Evolutionary conservation across 1,140 invertebrate species (phyloP), one percentile per base, ranked within the genome.

Genomic region (Andrena cerasifolii): DNA sequence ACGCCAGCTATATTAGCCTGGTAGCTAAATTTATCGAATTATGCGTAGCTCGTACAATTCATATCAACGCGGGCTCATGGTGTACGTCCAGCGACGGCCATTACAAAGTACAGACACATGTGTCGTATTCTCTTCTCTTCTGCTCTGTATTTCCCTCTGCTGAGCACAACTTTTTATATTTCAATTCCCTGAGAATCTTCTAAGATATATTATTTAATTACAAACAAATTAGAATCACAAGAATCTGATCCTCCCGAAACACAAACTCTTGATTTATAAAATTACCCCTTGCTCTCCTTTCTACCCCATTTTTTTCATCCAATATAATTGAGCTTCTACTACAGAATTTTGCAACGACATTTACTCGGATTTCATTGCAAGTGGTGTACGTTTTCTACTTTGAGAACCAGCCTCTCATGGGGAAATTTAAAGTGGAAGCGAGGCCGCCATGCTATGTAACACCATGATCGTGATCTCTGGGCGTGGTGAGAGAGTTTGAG

Each of bases 1-100:
- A 83, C 83, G 47, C 45, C 45, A 56, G 59, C 79, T 76, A 89
- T 89, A 89, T 89, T 62, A 88, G 87, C 88, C 88, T 89, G 88
- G 87, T 89, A 89, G 80, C 84, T 89, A 88, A 89, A 89, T 89
- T 89, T 87, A 89, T 85, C 87, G 83, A 89, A 89, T 89, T 89
- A 89, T 89, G 88, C 88, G 88, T 89, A 85, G 82, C 68, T 66
- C 47, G 59, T 66, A 58, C 63, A 40, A 67, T 65, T 71, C 33
- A 8, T 40, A 62, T 62, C 56, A 14, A 18, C n/a, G 8, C 51
- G 12, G 49, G 24, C 8, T 24, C 33, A 10, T 21, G 0, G 26
- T 31, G 14, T 24, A 59, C 36, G 58, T 10, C 56, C 6, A 61
- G 0, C 8, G 49, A 36, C 21, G 6, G 4, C 43, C 18, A 21